Percentiles rank a stretch among this genome's conserved stretches.
Evolutionary conservation across 2,113 vertebrate species (phyloP).

Genomic region (Perccottus glenii): DNA sequence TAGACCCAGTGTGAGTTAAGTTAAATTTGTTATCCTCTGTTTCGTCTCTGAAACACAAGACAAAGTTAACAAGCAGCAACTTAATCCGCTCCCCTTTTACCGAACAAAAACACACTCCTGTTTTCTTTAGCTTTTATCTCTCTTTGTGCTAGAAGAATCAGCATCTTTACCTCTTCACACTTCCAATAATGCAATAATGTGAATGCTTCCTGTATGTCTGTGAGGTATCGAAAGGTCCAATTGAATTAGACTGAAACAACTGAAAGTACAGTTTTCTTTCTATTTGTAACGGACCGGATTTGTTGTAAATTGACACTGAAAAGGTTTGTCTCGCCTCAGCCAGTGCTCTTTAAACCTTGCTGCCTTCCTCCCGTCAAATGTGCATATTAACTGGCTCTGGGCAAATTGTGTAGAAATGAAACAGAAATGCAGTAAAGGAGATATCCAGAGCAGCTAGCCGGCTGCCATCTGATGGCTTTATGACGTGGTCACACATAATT

Average conservation of each 20-base stretch:
- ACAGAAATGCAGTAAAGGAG: conserved; percentile 77
- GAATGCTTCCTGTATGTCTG: conserved; percentile 80
- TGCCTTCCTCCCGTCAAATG: conserved; percentile 17
- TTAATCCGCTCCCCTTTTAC: conserved; percentile 54
- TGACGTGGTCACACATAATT: conserved; percentile 64
- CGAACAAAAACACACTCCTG: conserved; percentile 69
- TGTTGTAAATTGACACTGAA: conserved; percentile 82
- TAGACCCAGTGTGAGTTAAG: conserved; percentile 18
- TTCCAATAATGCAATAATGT: conserved; percentile 76
- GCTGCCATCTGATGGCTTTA: conserved; percentile 81
- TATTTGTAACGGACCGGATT: conserved; percentile 60
- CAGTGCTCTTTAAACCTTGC: conserved; percentile 11
- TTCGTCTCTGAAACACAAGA: conserved; percentile 53
- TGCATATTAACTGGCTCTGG: conserved; percentile 76
- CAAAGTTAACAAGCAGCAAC: conserved; percentile 52
- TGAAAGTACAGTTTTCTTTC: conserved; percentile 76
- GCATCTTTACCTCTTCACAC: conserved; percentile 68
- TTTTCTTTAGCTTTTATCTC: conserved; percentile 79
- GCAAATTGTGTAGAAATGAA: conserved; percentile 75
- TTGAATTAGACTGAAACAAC: conserved; percentile 83
- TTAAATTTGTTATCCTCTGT: conserved; percentile 47
- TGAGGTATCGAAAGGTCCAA: conserved; percentile 81
- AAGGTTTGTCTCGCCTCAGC: conserved; percentile 73
- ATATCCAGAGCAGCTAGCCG: conserved; percentile 79
- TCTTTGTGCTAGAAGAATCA: conserved; percentile 72